A percentile compares a stretch with the other conserved stretches of the same genome.
These are phyloP conservation scores for Antechinus stuartii DNA, from an alignment of 2,113 vertebrate species.

Conservation along the genomic window DNA sequence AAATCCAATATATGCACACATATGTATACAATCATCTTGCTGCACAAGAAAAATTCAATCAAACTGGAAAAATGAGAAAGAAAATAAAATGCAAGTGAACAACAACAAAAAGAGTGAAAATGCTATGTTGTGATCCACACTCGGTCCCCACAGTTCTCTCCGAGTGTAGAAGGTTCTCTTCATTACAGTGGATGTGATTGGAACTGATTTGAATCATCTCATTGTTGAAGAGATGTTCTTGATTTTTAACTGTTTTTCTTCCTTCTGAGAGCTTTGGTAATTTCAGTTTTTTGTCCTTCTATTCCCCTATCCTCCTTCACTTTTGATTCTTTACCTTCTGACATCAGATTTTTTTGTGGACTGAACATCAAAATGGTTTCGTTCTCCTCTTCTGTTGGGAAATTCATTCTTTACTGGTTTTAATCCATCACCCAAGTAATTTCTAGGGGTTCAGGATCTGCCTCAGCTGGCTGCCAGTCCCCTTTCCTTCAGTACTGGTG, in stretches of 20 bases:
- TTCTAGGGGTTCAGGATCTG: not conserved
- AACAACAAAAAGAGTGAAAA: too few relatives aligned
- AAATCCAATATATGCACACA: too few relatives aligned
- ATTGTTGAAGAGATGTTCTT: not conserved
- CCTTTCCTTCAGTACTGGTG: not conserved
- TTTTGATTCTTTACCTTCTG: not conserved
- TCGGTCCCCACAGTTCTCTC: too few relatives aligned
- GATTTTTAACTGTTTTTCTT: not conserved
- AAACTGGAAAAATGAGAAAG: too few relatives aligned
- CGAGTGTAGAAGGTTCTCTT: too few relatives aligned
- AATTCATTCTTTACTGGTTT: not conserved
- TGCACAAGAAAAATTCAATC: too few relatives aligned
- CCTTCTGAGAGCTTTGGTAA: not conserved
- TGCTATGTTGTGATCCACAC: too few relatives aligned
- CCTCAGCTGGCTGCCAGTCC: not conserved
- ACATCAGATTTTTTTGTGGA: not conserved
- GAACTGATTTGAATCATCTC: too few relatives aligned
- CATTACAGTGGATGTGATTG: too few relatives aligned
- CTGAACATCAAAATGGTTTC: not conserved
- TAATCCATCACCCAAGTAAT: not conserved
- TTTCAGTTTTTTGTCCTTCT: not conserved
- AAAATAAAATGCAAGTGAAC: too few relatives aligned
- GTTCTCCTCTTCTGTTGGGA: not conserved
- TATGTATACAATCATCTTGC: too few relatives aligned
- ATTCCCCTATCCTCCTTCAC: not conserved